Evolutionary conservation across 2,113 vertebrate genomes (phyloP).

Genomic region (Campylorhamphus procurvoides): DNA sequence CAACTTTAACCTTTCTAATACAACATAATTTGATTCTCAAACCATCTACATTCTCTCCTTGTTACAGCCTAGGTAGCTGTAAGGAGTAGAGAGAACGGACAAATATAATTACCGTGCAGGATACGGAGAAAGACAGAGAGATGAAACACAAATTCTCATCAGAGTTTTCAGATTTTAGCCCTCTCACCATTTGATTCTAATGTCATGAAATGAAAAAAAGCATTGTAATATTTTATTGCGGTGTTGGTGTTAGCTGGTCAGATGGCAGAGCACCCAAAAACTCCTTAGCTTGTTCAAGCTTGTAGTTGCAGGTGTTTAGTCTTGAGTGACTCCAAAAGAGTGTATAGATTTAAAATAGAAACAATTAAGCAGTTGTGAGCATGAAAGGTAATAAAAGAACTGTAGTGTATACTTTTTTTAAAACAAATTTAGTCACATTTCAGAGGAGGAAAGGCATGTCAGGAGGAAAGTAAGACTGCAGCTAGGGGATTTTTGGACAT

Average conservation of each 20-base stretch:
- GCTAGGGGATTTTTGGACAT: accelerated
- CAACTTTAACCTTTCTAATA: conserved; percentile 55
- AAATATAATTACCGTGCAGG: background rate
- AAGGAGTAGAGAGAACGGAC: background rate
- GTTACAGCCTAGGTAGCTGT: conserved; percentile 28
- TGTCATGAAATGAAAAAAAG: conserved; percentile 8
- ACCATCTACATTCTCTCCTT: conserved; percentile 6
- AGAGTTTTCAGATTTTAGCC: background rate
- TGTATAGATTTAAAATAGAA: background rate
- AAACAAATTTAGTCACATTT: background rate
- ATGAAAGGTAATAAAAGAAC: background rate
- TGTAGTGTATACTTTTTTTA: background rate
- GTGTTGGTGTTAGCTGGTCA: background rate
- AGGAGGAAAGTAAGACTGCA: background rate
- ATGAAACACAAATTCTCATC: conserved; percentile 17
- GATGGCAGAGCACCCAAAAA: background rate
- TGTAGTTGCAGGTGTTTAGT: background rate
- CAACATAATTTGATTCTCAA: background rate
- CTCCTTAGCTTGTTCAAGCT: background rate
- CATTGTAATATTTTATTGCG: background rate
- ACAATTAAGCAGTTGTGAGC: background rate
- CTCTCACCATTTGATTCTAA: background rate
- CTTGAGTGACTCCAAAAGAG: background rate
- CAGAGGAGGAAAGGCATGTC: background rate
- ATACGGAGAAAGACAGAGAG: background rate